phyloP scores from a whole-genome alignment of 2,797 vertebrate species.

The Danionella dracula region DNA sequence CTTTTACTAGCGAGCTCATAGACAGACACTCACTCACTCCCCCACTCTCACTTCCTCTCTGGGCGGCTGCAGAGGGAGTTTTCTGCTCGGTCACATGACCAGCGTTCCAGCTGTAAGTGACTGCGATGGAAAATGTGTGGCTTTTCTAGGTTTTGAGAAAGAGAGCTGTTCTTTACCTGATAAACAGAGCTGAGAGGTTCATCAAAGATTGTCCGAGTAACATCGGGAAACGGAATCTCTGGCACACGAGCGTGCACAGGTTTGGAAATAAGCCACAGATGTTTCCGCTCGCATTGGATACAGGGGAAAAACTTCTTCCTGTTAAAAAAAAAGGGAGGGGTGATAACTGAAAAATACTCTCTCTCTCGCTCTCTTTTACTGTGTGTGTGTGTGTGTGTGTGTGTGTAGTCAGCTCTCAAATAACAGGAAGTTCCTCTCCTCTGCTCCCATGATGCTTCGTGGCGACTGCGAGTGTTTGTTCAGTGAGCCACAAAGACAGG shows the following conservation, averaged over 20 bases:
- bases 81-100: conserved; percentile 20
- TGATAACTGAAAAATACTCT: conserved; percentile 45
- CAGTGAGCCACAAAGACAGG: conserved; percentile 15
- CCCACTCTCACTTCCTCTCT: conserved; percentile 35
- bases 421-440: conserved; percentile 52
- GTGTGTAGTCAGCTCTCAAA: conserved; percentile 38
- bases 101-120: neutral
- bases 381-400: conserved; percentile 34
- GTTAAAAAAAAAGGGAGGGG: conserved; percentile 50
- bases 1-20: conserved; percentile 7
- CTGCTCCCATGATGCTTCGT: conserved; percentile 35
- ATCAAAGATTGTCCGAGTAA: neutral
- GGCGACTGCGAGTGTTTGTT: conserved; percentile 26
- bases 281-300: conserved; percentile 66
- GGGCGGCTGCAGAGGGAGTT: conserved; percentile 12
- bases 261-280: conserved; percentile 76
- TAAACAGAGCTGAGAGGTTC: neutral
- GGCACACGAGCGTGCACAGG: conserved; percentile 11
- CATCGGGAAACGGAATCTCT: conserved; percentile 39
- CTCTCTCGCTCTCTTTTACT: no score
- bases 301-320: conserved; percentile 63
- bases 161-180: neutral
- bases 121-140: neutral
- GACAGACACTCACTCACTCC: conserved; percentile 7
- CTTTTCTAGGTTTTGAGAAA: no score